Evolutionary conservation across 2,888 invertebrate genomes (phyloP), one percentile per base, ranked within the genome.

Genomic region (Tortricodes alternella): DNA sequence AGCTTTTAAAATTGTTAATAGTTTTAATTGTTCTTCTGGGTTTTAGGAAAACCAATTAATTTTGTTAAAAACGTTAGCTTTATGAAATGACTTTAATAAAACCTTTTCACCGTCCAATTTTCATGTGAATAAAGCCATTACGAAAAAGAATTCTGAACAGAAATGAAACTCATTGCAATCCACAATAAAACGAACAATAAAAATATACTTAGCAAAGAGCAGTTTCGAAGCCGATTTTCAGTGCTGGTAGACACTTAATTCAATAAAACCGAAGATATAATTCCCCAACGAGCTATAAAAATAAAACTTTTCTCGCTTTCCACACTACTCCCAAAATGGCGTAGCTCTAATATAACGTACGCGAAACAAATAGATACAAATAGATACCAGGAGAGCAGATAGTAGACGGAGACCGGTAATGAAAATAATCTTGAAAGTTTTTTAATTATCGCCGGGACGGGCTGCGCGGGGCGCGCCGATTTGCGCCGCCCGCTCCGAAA

Each of bases 351-450:
- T 4, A 34, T 13, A 29, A n/a, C 16, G 32, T 24, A 53, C 24
- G 46, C 41, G 53, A 32, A 37, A n/a, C n/a, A n/a, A n/a, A n/a
- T n/a, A 11, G 21, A 21, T 13, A 27, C 13, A 18, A 37, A 46
- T 53, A 21, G 29, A 21, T 11, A 46, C 39, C 24, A 52, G 46
- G 39, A 46, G 39, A 13, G 24, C 35, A 35, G 51, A 51, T 46
- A 52, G 34, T 46, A 24, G 24, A 7, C 24, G 58, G 66, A 66
- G 67, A 66, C 55, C 55, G 64, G 60, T 63, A 67, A 68, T 68
- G 66, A 67, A 69, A 70, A 72, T 71, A 68, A 71, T 76, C 72
- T 73, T 69, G 53, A 69, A 79, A 78, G 70, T 79, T 81, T 79
- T 77, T 76, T 80, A 80, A 80, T 80, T 76, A 78, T 69, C 67